phyloP scores from a whole-genome alignment of 2,113 vertebrate genomes.

The Gila orcuttii region DNA sequence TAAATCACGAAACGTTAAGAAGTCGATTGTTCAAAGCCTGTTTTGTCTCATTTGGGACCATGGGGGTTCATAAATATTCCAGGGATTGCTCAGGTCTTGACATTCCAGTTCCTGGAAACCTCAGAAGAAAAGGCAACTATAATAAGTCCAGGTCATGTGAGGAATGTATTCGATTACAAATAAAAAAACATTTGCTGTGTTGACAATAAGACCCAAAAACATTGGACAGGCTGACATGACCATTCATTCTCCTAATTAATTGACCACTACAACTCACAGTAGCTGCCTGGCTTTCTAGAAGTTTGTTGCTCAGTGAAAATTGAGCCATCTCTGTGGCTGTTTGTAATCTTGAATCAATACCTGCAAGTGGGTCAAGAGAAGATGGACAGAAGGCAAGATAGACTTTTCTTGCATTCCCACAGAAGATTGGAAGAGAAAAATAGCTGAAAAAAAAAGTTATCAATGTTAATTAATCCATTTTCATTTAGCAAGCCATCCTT shows the following conservation, averaged over 20 bases:
- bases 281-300: conserved; percentile 30
- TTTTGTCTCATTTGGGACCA: conserved; percentile 16
- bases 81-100: conserved; percentile 15
- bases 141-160: conserved; percentile 12
- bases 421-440: neutral
- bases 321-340: conserved; percentile 27
- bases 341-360: conserved; percentile 48
- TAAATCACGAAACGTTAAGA: conserved; percentile 15
- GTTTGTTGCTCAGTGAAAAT: conserved; percentile 39
- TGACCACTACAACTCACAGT: conserved; percentile 45
- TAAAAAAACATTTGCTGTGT: conserved; percentile 21
- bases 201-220: conserved; percentile 9
- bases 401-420: conserved; percentile 18
- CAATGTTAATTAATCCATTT: conserved; percentile 43
- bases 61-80: conserved; percentile 30
- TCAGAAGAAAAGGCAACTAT: conserved; percentile 36
- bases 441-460: conserved; percentile 29
- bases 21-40: conserved; percentile 29
- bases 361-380: conserved; percentile 33
- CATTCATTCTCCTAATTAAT: conserved; percentile 49
- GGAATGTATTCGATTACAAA: conserved; percentile 27
- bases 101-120: conserved; percentile 29
- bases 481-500: conserved; percentile 46
- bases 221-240: conserved; percentile 20
- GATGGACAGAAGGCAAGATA: conserved; percentile 29